A percentile compares a stretch with the other conserved stretches of the same genome.
phyloP scores from a whole-genome alignment of 92 coral and sea anemone species.

The Zoanthus sociatus region DNA sequence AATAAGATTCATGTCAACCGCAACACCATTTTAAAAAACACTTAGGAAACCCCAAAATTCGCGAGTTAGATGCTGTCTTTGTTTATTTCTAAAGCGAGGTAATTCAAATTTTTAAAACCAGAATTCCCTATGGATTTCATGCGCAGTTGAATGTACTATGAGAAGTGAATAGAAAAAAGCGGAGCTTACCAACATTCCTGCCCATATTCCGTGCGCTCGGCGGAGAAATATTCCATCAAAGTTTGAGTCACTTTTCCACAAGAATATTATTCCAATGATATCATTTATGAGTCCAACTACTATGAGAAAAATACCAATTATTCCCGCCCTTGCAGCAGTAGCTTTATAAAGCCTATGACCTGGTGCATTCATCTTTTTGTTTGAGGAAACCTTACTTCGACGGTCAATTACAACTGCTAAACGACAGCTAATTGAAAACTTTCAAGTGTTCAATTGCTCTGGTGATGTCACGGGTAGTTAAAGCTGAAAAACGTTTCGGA shows the following conservation, averaged over 20 bases:
- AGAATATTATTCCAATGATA: slow-evolving; percentile 23
- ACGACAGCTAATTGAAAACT: slow-evolving; percentile 8
- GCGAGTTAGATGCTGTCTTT: no score
- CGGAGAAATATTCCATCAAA: slow-evolving; percentile 18
- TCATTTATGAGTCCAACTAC: background rate
- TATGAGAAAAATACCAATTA: slow-evolving; percentile 5
- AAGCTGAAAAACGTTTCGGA: background rate
- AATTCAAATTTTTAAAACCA: no score
- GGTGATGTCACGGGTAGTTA: slow-evolving; percentile 15
- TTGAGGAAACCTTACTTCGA: background rate
- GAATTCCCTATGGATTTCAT: no score
- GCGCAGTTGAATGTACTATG: no score
- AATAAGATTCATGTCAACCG: no score
- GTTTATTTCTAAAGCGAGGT: no score
- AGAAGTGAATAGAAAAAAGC: background rate
- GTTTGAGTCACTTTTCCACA: slow-evolving; percentile 27
- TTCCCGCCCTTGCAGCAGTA: slow-evolving; percentile 15
- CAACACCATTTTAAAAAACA: no score
- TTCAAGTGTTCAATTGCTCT: background rate
- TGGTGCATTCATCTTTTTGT: background rate
- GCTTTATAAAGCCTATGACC: background rate
- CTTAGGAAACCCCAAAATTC: no score
- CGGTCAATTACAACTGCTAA: background rate
- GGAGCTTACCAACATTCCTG: slow-evolving; percentile 27
- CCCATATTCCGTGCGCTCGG: slow-evolving; percentile 48